Conservation (phyloP, 2,797 vertebrate genomes). For the Hemitrygon akajei region DNA sequence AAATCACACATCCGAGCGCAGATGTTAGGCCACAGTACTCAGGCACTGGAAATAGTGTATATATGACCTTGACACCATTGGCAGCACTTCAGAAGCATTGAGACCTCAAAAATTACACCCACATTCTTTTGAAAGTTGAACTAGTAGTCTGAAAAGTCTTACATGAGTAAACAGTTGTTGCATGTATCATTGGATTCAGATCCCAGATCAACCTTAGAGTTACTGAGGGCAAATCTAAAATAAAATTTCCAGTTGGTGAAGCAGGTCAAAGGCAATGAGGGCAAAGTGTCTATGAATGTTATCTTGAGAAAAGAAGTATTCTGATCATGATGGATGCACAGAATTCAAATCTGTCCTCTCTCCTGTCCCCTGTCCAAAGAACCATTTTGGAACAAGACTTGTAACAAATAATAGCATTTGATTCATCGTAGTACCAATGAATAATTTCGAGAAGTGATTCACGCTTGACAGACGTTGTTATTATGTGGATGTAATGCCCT, state of each 20-base stretch:
- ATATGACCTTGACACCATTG: conserved; percentile 30
- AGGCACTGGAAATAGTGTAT: conserved; percentile 7
- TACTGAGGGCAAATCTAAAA: neutral
- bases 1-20: conserved; percentile 21
- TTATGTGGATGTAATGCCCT: neutral
- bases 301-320: conserved; percentile 18
- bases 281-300: neutral
- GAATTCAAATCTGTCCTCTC: neutral
- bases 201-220: neutral
- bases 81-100: conserved; percentile 26
- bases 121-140: conserved; percentile 27
- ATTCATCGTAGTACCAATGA: neutral
- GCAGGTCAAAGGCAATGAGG: neutral
- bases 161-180: conserved; percentile 24
- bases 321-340: neutral
- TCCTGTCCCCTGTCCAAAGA: too few relatives aligned
- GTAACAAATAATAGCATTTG: neutral
- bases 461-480: neutral
- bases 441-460: neutral
- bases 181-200: neutral
- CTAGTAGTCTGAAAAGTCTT: neutral
- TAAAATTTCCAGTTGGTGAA: neutral
- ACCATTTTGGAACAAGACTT: neutral
- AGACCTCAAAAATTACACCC: conserved; percentile 3
- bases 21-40: conserved; percentile 26